Evolutionary conservation across 2,113 vertebrate species (phyloP).

Genomic region (Garra rufa): DNA sequence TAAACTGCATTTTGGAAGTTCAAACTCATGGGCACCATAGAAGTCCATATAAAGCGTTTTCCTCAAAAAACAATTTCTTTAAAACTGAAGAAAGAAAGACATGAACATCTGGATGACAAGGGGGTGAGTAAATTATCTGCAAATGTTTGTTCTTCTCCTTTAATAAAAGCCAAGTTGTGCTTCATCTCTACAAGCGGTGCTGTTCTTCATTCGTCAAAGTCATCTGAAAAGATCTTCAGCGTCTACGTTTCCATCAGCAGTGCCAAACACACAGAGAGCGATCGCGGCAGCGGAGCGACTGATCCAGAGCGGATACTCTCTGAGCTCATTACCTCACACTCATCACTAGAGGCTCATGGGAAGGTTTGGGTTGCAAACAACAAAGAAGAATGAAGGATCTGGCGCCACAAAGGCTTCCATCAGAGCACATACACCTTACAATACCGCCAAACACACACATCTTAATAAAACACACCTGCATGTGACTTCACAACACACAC

Average conservation of each 20-base stretch:
- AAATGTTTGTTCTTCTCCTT: no score
- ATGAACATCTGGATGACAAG: no score
- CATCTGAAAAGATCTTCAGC: not conserved
- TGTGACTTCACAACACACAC: not conserved
- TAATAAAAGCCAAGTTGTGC: no score
- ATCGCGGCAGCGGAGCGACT: not conserved
- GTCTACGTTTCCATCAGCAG: not conserved
- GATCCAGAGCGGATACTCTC: conserved; percentile 10
- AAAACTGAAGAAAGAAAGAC: no score
- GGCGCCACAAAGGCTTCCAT: conserved; percentile 36
- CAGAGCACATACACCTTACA: not conserved
- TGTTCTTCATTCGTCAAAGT: conserved; percentile 7
- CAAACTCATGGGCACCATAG: no score
- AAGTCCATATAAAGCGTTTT: no score
- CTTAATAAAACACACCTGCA: not conserved
- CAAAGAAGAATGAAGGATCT: conserved; percentile 30
- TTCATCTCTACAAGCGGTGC: not conserved
- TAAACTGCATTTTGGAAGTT: no score
- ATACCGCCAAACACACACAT: not conserved
- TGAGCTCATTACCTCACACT: conserved; percentile 29
- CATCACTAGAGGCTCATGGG: conserved; percentile 44
- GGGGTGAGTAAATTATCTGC: no score
- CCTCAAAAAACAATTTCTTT: no score
- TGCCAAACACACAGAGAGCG: not conserved
- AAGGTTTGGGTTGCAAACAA: conserved; percentile 56